A percentile compares a stretch with the other conserved stretches of the same genome.
phyloP scores from a whole-genome alignment of 1,140 invertebrate species.

The Subanguina moxae region DNA sequence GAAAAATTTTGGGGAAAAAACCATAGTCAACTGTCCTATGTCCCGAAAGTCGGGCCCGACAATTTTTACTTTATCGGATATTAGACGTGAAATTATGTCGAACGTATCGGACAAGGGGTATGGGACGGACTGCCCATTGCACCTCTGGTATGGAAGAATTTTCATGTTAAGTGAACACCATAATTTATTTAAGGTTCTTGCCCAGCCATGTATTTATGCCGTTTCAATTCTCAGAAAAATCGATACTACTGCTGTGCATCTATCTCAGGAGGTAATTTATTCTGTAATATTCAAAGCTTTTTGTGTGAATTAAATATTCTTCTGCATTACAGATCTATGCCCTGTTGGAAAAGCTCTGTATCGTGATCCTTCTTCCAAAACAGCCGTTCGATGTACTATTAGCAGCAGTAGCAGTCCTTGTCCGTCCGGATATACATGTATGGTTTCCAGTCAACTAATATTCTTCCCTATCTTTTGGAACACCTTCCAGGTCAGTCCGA shows the following conservation, averaged over 20 bases:
- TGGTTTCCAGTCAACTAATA: not conserved
- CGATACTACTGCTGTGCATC: slow-evolving; percentile 57
- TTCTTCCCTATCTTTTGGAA: too few species aligned
- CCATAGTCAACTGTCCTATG: too few species aligned
- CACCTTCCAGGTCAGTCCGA: slow-evolving; percentile 37
- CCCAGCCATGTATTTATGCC: slow-evolving; percentile 53
- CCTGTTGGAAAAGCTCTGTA: slow-evolving; percentile 54
- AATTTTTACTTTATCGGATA: too few species aligned
- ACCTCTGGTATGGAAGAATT: too few species aligned
- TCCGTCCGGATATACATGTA: slow-evolving; percentile 30
- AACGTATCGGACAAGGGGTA: too few species aligned
- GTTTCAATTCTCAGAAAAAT: slow-evolving; percentile 54
- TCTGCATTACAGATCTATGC: slow-evolving; percentile 46
- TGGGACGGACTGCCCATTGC: too few species aligned
- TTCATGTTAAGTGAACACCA: too few species aligned
- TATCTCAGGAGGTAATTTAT: slow-evolving; percentile 47
- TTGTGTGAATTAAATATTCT: not conserved
- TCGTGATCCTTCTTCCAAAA: slow-evolving; percentile 55
- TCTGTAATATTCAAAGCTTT: too few species aligned
- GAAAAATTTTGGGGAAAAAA: too few species aligned
- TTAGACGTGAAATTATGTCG: too few species aligned
- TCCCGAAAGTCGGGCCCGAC: too few species aligned
- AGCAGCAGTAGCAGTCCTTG: slow-evolving; percentile 53
- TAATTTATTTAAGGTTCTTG: slow-evolving; percentile 31
- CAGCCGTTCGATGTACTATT: slow-evolving; percentile 55